phyloP scores from a whole-genome alignment of 2,888 invertebrate species.

The Ethmia dodecea region DNA sequence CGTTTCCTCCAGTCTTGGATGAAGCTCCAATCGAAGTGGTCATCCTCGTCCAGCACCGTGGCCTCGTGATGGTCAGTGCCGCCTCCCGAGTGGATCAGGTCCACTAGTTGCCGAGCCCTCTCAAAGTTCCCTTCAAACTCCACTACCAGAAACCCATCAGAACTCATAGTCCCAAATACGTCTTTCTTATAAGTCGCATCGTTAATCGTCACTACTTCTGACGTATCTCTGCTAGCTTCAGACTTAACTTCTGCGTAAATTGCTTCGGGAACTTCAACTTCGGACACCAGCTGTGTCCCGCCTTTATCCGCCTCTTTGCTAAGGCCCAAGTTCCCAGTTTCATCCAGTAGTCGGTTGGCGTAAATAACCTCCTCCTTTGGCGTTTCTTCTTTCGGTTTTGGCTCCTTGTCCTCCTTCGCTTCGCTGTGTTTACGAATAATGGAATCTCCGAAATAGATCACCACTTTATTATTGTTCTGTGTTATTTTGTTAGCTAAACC shows the following conservation, averaged over 20 bases:
- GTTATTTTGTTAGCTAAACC: conserved; percentile 65
- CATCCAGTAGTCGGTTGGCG: conserved; percentile 55
- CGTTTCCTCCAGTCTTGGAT: conserved; percentile 85
- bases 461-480: conserved; percentile 80
- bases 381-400: conserved; percentile 33
- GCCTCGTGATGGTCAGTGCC: conserved; percentile 64
- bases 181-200: conserved; percentile 66
- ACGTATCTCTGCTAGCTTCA: conserved; percentile 34
- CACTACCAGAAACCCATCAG: conserved; percentile 78
- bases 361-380: conserved; percentile 64
- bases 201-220: conserved; percentile 49
- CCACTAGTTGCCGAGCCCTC: conserved; percentile 79
- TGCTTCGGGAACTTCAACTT: conserved; percentile 60
- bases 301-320: conserved; percentile 51
- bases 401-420: conserved; percentile 57
- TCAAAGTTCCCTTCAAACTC: conserved; percentile 80
- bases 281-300: conserved; percentile 51
- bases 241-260: conserved; percentile 63
- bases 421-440: conserved; percentile 72
- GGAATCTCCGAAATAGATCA: conserved; percentile 85
- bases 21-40: conserved; percentile 84
- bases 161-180: conserved; percentile 53
- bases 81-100: conserved; percentile 70
- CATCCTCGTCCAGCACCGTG: conserved; percentile 62
- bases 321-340: conserved; percentile 48